Percentiles rank a stretch among this genome's conserved stretches.
Evolutionary conservation across 1,140 invertebrate genomes (phyloP).

Genomic region (Paraescarpia echinospica): DNA sequence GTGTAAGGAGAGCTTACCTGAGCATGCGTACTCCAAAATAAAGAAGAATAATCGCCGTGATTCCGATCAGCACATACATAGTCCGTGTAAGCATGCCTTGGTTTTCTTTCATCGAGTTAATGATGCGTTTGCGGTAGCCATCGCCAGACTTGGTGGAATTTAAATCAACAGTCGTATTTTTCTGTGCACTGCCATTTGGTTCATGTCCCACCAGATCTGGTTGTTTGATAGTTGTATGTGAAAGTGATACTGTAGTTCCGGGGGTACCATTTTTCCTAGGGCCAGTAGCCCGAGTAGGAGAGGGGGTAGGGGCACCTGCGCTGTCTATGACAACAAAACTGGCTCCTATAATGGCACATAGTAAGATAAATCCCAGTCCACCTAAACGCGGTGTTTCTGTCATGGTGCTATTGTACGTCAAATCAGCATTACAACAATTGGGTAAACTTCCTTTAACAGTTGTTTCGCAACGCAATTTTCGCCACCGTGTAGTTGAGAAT

Average conservation of each 20-base stretch:
- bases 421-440: neutral
- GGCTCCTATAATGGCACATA: neutral
- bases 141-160: neutral
- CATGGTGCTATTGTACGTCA: neutral
- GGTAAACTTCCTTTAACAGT: neutral
- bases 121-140: neutral
- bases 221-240: neutral
- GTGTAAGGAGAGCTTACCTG: neutral
- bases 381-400: neutral
- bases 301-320: neutral
- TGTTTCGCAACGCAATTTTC: neutral
- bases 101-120: neutral
- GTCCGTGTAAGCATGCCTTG: neutral
- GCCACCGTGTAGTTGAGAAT: neutral
- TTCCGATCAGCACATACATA: neutral
- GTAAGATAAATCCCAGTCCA: neutral
- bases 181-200: neutral
- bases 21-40: neutral
- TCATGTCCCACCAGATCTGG: neutral
- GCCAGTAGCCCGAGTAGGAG: too few relatives aligned
- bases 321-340: neutral
- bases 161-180: neutral
- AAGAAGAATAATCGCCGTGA: neutral
- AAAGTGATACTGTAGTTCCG: neutral
- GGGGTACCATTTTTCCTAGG: too few relatives aligned